phyloP scores from a whole-genome alignment of 2,113 vertebrate species.

The Tringa solitaria region DNA sequence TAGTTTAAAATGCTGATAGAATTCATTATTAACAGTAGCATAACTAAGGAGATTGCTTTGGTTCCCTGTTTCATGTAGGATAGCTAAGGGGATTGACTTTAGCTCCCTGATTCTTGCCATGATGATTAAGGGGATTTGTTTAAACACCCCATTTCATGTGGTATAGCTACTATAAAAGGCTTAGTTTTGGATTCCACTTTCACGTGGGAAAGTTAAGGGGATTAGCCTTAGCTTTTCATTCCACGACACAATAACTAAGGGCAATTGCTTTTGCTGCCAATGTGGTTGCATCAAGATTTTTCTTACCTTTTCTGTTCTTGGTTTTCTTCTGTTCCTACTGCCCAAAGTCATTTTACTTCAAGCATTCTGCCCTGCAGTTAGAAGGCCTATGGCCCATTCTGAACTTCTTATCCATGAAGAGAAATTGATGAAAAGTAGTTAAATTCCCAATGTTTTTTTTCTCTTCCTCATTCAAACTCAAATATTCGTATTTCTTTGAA shows the following conservation, averaged over 20 bases:
- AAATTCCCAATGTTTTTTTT: background rate
- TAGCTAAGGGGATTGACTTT: conserved; percentile 51
- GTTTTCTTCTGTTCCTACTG: background rate
- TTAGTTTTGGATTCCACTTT: conserved; percentile 66
- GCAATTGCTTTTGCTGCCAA: conserved; percentile 24
- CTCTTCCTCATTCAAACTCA: background rate
- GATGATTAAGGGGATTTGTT: conserved; percentile 67
- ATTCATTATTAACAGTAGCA: conserved; percentile 31
- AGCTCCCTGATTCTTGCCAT: conserved; percentile 52
- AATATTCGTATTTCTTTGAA: background rate
- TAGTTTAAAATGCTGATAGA: background rate
- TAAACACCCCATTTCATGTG: conserved; percentile 60
- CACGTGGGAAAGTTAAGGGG: conserved; percentile 56
- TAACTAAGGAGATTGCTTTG: conserved; percentile 53
- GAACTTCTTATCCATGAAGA: background rate
- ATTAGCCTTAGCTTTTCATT: conserved; percentile 66
- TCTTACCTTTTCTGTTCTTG: background rate
- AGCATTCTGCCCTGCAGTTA: background rate
- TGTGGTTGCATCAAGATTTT: conserved; percentile 13
- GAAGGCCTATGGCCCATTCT: background rate
- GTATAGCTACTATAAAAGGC: conserved; percentile 63
- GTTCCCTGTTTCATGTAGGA: conserved; percentile 16
- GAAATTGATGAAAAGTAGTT: background rate
- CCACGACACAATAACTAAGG: conserved; percentile 55
- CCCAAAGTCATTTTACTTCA: background rate